Evolutionary conservation across 1,140 invertebrate species (phyloP).

Genomic region (Ganaspis sp.): DNA sequence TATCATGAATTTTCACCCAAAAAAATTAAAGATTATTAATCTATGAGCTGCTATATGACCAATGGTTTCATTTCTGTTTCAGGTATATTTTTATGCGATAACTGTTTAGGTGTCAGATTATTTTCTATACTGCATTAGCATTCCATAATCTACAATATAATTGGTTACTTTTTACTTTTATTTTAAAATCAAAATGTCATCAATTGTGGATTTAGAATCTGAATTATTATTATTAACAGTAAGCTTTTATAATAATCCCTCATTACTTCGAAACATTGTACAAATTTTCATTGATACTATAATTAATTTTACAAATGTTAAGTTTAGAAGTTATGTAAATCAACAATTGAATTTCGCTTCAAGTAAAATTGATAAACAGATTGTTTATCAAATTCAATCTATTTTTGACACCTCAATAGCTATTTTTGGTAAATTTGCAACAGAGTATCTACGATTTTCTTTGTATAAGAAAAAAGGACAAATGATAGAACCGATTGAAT

Average conservation of each 20-base stretch:
- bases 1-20: too few relatives aligned
- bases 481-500: conserved; percentile 20
- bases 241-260: not conserved
- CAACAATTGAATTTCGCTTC: not conserved
- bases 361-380: not conserved
- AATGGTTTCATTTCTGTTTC: too few relatives aligned
- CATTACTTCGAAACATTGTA: not conserved
- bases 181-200: not conserved
- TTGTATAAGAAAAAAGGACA: conserved; percentile 24
- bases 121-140: too few relatives aligned
- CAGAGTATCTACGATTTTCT: conserved; percentile 35
- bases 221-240: not conserved
- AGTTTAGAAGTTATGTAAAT: not conserved
- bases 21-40: too few relatives aligned
- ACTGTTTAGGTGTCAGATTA: too few relatives aligned
- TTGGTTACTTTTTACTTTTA: too few relatives aligned
- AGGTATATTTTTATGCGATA: too few relatives aligned
- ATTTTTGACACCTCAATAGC: not conserved
- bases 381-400: not conserved
- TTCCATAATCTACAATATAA: too few relatives aligned
- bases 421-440: conserved; percentile 38
- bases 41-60: too few relatives aligned
- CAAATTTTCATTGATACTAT: conserved; percentile 20
- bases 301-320: not conserved
- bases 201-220: not conserved